Evolutionary conservation across 2,888 invertebrate species (phyloP).

Genomic region (Mantis religiosa): DNA sequence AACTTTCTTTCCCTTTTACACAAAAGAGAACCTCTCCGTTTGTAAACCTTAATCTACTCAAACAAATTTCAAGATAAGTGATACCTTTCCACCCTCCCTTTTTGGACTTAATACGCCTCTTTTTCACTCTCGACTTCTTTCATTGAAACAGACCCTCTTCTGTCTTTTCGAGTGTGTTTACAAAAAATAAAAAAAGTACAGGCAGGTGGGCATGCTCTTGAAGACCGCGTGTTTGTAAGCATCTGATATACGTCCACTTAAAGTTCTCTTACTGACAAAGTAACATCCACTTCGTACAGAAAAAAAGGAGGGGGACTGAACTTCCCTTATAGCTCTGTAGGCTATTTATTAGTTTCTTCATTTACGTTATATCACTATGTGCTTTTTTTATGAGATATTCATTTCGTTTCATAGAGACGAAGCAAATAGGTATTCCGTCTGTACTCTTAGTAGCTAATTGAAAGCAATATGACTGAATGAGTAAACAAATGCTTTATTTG

Average conservation of each 20-base stretch:
- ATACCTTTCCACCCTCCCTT: neutral
- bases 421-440: too few species aligned
- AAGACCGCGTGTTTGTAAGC: neutral
- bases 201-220: neutral
- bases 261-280: neutral
- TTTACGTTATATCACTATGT: neutral
- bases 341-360: neutral
- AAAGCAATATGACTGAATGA: too few species aligned
- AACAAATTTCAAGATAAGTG: neutral
- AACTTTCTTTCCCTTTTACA: neutral
- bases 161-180: slow-evolving; percentile 4
- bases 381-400: too few species aligned
- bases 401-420: too few species aligned
- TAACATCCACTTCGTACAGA: neutral
- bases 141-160: neutral
- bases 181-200: slow-evolving; percentile 14
- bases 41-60: neutral
- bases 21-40: neutral
- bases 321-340: neutral
- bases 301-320: neutral
- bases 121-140: neutral
- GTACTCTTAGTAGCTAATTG: too few species aligned
- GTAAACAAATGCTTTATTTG: too few species aligned
- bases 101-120: neutral
- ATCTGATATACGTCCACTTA: neutral